These are phyloP conservation scores for Catamblyrhynchus diadema DNA, from an alignment of 2,797 vertebrate species.

Conservation along the genomic window DNA sequence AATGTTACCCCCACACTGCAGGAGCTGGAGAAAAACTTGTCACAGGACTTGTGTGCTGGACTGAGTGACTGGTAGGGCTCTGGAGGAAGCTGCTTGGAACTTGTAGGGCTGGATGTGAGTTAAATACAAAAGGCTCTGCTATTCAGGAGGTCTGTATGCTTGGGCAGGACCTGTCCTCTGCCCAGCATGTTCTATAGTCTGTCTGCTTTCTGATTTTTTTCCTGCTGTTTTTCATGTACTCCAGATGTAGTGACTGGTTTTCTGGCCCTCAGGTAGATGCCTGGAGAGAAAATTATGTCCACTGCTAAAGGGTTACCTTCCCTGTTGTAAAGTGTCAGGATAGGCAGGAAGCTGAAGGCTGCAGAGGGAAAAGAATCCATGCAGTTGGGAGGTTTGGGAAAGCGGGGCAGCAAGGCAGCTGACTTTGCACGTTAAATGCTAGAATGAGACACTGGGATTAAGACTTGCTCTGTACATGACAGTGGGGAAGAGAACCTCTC, in stretches of 20 bases:
- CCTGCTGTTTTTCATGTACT: background rate
- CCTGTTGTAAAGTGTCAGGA: background rate
- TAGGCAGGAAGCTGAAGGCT: background rate
- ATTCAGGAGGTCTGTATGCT: background rate
- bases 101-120: background rate
- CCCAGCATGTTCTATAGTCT: fast-evolving
- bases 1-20: background rate
- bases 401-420: background rate
- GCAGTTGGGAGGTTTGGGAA: background rate
- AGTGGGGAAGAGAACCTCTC: background rate
- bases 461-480: fast-evolving
- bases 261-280: background rate
- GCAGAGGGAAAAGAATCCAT: background rate
- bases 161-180: background rate
- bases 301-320: background rate
- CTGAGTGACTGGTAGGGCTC: background rate
- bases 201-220: background rate
- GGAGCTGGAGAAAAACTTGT: background rate
- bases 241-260: background rate
- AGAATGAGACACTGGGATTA: background rate
- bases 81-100: background rate
- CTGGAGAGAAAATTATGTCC: background rate
- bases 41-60: background rate
- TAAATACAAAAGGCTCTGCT: background rate
- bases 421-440: background rate